phyloP scores from a whole-genome alignment of 1,140 invertebrate genomes.

The Magallana gigas region DNA sequence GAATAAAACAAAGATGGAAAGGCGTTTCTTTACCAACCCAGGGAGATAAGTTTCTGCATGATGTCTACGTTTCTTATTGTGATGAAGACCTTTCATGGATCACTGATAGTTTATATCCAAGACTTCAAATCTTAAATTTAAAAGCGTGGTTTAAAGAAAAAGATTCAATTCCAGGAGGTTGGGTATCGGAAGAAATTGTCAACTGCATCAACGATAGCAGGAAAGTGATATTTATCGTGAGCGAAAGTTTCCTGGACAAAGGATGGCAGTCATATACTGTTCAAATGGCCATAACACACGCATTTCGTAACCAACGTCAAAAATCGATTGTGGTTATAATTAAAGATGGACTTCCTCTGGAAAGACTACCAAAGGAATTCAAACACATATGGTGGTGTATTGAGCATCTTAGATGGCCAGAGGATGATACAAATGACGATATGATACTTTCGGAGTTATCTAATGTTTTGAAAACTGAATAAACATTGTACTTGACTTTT shows the following conservation, averaged over 20 bases:
- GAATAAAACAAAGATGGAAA: background rate
- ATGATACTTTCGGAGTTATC: background rate
- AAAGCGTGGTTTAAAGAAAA: background rate
- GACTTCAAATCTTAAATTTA: background rate
- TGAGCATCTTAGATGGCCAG: background rate
- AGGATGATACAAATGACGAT: background rate
- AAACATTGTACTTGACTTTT: too few species aligned
- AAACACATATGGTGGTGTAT: constrained; percentile 3
- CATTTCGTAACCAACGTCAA: background rate
- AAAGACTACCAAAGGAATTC: background rate
- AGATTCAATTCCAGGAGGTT: background rate
- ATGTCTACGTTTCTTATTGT: background rate
- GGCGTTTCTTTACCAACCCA: background rate
- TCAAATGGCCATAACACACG: background rate
- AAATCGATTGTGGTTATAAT: background rate
- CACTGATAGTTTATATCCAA: background rate
- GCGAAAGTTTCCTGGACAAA: background rate
- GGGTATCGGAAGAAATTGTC: background rate
- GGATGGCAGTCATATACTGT: background rate
- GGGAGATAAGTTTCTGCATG: background rate
- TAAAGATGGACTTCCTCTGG: background rate
- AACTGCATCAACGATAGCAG: background rate
- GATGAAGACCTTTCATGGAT: background rate
- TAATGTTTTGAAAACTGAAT: too few species aligned
- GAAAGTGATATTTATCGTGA: background rate